Percentiles rank a stretch among this genome's conserved stretches.
phyloP scores from a whole-genome alignment of 2,113 vertebrate genomes.

The Poeciliopsis turrubarensis region DNA sequence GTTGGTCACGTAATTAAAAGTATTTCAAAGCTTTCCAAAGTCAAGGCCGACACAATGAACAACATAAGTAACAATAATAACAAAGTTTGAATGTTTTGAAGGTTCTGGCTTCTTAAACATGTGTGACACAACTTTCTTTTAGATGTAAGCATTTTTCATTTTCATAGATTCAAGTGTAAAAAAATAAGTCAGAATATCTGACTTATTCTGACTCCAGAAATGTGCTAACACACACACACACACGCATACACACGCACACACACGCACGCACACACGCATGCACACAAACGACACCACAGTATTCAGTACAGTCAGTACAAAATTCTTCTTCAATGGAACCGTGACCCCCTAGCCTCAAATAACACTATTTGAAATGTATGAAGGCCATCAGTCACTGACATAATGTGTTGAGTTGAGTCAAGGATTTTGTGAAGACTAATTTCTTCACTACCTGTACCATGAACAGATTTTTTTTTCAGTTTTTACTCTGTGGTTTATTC shows the following conservation, averaged over 20 bases:
- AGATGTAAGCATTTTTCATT: not conserved
- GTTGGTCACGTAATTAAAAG: not conserved
- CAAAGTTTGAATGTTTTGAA: not conserved
- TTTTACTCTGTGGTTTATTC: no score
- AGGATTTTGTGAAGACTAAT: not conserved
- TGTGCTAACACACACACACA: not conserved
- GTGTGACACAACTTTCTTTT: no score
- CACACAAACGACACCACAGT: no score
- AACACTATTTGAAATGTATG: not conserved
- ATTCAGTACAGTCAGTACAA: not conserved
- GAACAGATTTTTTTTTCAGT: no score
- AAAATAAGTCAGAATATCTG: not conserved
- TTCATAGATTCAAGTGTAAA: not conserved
- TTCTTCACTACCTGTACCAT: no score
- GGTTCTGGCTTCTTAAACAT: not conserved
- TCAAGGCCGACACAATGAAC: not conserved
- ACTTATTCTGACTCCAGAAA: not conserved
- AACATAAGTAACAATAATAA: not conserved
- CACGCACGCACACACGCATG: not conserved
- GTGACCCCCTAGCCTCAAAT: not conserved
- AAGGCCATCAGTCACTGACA: no score
- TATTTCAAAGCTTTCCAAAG: not conserved
- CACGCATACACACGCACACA: no score
- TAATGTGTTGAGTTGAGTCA: no score
- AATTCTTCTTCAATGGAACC: not conserved